These are phyloP conservation scores for Desmophyllum pertusum DNA, from an alignment of 92 coral and sea anemone species.

Conservation along the genomic window DNA sequence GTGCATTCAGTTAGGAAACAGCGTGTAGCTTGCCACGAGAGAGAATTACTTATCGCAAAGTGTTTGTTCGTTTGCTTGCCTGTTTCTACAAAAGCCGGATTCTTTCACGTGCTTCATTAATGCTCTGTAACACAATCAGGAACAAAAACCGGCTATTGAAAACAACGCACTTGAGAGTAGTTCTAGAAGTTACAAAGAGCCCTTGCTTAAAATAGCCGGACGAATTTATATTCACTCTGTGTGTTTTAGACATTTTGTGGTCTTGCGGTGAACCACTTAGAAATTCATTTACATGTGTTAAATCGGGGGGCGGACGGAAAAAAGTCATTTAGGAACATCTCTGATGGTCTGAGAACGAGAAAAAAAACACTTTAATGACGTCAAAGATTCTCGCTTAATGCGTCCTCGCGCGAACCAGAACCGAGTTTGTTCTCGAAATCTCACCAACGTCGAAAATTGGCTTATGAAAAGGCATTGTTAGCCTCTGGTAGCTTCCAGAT, in stretches of 20 bases:
- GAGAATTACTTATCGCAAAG: background rate
- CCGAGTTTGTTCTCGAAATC: background rate
- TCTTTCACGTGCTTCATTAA: background rate
- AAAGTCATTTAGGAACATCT: background rate
- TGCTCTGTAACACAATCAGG: background rate
- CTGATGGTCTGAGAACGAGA: background rate
- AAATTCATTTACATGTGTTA: conserved; percentile 38
- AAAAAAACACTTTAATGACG: conserved; percentile 8
- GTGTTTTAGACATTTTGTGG: background rate
- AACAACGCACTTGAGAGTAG: background rate
- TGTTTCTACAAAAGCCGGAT: background rate
- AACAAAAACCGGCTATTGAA: background rate
- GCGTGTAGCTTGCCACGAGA: background rate
- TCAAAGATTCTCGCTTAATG: background rate
- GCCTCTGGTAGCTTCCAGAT: background rate
- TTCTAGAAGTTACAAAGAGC: background rate
- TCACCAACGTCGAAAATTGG: background rate
- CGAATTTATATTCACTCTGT: background rate
- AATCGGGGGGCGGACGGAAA: conserved; percentile 26
- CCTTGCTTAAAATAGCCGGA: background rate
- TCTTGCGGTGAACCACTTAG: conserved; percentile 24
- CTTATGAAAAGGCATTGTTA: background rate
- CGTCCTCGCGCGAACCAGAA: background rate
- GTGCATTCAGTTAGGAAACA: background rate
- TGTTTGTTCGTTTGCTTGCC: background rate